Base-by-base conservation (phyloP, 2,113 vertebrate species). In the Leptocoma aspasia region DNA sequence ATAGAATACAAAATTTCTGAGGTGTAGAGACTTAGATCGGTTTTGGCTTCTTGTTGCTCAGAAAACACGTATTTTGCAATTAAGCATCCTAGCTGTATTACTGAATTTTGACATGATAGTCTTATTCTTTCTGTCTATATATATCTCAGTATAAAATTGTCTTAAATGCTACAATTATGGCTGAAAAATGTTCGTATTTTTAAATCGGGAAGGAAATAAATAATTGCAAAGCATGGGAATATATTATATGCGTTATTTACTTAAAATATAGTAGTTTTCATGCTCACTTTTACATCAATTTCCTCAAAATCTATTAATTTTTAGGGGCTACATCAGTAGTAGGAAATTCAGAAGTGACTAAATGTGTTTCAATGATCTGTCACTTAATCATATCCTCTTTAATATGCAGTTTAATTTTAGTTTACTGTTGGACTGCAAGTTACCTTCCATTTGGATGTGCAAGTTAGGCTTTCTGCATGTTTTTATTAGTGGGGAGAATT, bases 301-400 rank as follows among this genome's bases (percentile, higher is more conserved):
- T 73, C 30, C 33, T 59, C 42, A 52, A 91, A 78, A 85, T 71
- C n/a, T 80, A 2, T 50, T 56, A 44, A 64, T 42, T 77, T 28
- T 82, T 90, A 27, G 27, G 45, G 68, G 23, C 18, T 86, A 10
- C 13, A 22, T 83, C 52, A 75, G 23, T 28, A 92, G 49, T 44
- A 54, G 69, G 31, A 81, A 84, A 77, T 78, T 86, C 26, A 78
- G 31, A 68, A 54, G 60, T 1, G 5, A 22, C 59, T 95, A 63
- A 57, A 33, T 24, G 42, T 65, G 50, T 88, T 79, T 60, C 24
- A 66, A 59, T 63, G 68, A 81, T 68, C 39, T 64, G 79, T 83
- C 82, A 86, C 75, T 92, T 94, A 94, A 79, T 84, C 49, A 42
- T 78, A 50, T 91, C 39, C 53, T 94, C 57, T 50, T 76, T 90